Evolutionary conservation across 2,113 vertebrate species (phyloP).

Genomic region (Melanotaenia duboulayi): DNA sequence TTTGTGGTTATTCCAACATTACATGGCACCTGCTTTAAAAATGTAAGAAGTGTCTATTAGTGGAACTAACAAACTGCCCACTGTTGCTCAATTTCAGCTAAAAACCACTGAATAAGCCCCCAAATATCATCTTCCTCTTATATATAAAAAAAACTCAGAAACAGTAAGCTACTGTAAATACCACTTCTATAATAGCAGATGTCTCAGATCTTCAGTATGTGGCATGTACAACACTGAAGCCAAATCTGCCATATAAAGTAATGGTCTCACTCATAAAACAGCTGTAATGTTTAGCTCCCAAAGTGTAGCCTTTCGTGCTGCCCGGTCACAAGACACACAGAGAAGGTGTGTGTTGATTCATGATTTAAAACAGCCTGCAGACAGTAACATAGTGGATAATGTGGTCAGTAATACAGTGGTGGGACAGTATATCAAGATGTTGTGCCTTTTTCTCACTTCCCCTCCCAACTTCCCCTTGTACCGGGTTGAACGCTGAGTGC

Average conservation of each 20-base stretch:
- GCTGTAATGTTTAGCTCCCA: slow-evolving; percentile 30
- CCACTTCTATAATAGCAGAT: not conserved
- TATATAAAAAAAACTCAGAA: slow-evolving; percentile 1
- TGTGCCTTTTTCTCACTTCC: slow-evolving; percentile 84
- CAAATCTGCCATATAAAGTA: slow-evolving; percentile 27
- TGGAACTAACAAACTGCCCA: slow-evolving; percentile 30
- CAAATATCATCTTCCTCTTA: slow-evolving; percentile 23
- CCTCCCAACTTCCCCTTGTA: slow-evolving; percentile 83
- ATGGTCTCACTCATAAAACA: slow-evolving; percentile 46
- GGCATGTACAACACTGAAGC: slow-evolving; percentile 15
- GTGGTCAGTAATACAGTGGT: slow-evolving; percentile 75
- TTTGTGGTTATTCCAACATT: slow-evolving; percentile 53
- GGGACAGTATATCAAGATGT: slow-evolving; percentile 78
- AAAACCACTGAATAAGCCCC: slow-evolving; percentile 19
- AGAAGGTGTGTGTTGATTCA: slow-evolving; percentile 62
- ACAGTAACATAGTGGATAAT: slow-evolving; percentile 65
- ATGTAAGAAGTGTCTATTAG: not conserved
- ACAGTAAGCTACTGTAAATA: not conserved
- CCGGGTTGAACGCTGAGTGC: slow-evolving; percentile 76
- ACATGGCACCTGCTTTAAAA: not conserved
- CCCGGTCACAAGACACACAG: not conserved
- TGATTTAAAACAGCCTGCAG: slow-evolving; percentile 51
- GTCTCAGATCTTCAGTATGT: not conserved
- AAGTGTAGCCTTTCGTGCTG: slow-evolving; percentile 25
- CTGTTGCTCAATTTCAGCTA: slow-evolving; percentile 31